These are phyloP conservation scores for Psilopsiagon aurifrons DNA, from an alignment of 2,113 vertebrate genomes.

Conservation along the genomic window DNA sequence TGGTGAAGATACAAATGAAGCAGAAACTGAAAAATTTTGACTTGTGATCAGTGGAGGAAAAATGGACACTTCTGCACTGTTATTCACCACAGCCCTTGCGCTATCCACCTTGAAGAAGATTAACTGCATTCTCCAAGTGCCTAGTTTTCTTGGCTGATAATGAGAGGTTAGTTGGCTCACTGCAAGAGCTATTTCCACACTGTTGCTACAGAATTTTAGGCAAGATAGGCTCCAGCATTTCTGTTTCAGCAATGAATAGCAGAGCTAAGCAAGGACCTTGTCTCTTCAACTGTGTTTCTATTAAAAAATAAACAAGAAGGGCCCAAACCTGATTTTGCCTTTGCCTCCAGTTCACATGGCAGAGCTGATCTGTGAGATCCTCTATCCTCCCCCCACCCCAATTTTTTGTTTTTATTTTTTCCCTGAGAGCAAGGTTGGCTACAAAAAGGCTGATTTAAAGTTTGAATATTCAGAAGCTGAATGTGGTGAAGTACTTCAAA, in stretches of 20 bases:
- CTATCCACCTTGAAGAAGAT: constrained; percentile 13
- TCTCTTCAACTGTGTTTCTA: not conserved
- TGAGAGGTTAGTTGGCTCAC: not conserved
- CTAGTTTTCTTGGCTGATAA: not conserved
- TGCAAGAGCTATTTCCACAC: not conserved
- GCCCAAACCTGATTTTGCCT: not conserved
- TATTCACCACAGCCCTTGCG: not conserved
- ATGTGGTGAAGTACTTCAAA: not conserved
- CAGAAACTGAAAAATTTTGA: not conserved
- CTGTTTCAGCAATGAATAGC: not conserved
- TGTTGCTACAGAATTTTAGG: not conserved
- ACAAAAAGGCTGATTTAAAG: not conserved
- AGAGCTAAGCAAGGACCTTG: not conserved
- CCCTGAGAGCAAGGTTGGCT: not conserved
- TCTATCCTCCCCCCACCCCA: rapidly evolving
- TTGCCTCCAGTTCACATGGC: not conserved
- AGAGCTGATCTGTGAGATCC: not conserved
- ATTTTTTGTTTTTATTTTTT: not conserved
- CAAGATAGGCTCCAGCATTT: not conserved
- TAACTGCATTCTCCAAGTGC: not conserved
- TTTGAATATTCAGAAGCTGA: not conserved
- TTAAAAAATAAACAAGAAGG: not conserved
- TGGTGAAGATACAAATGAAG: constrained; percentile 12
- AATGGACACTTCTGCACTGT: not conserved
- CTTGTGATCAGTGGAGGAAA: not conserved